Evolutionary conservation across 2,113 vertebrate genomes (phyloP).

Genomic region (Onychostoma macrolepis): DNA sequence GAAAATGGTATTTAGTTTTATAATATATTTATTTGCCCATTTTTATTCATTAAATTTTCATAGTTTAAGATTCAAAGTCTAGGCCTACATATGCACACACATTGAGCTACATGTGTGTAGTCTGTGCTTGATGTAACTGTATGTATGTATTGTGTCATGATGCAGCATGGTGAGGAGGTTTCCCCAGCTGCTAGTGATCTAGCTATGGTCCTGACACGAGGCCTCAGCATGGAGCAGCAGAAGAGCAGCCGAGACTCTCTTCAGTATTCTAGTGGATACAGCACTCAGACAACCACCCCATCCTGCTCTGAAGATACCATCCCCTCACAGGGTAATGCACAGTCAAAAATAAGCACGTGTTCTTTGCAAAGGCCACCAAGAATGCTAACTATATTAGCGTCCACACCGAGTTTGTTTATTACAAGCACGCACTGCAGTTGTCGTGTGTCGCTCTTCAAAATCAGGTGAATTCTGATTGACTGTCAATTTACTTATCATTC

Average conservation of each 20-base stretch:
- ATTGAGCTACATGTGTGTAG: neutral
- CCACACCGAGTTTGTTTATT: neutral
- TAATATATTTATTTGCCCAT: neutral
- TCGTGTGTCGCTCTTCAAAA: neutral
- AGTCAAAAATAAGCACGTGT: neutral
- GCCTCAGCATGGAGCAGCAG: slow-evolving; percentile 93
- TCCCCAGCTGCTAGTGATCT: slow-evolving; percentile 92
- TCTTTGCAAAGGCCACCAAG: neutral
- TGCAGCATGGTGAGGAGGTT: slow-evolving; percentile 91
- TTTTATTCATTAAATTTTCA: neutral
- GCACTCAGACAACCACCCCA: slow-evolving; percentile 94
- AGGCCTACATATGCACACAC: neutral
- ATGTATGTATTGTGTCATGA: slow-evolving; percentile 6
- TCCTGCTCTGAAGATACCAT: slow-evolving; percentile 98
- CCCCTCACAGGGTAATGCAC: slow-evolving; percentile 88
- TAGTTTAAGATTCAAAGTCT: neutral
- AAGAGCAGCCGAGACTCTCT: slow-evolving; percentile 95
- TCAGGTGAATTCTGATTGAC: neutral
- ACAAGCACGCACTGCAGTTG: neutral
- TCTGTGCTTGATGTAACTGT: slow-evolving; percentile 18
- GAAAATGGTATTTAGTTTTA: neutral
- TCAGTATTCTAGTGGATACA: slow-evolving; percentile 96
- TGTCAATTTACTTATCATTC: neutral
- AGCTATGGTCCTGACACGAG: slow-evolving; percentile 93
- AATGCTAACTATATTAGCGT: neutral